Base-by-base conservation (phyloP, 2,797 vertebrate genomes). In the Dallia pectoralis region DNA sequence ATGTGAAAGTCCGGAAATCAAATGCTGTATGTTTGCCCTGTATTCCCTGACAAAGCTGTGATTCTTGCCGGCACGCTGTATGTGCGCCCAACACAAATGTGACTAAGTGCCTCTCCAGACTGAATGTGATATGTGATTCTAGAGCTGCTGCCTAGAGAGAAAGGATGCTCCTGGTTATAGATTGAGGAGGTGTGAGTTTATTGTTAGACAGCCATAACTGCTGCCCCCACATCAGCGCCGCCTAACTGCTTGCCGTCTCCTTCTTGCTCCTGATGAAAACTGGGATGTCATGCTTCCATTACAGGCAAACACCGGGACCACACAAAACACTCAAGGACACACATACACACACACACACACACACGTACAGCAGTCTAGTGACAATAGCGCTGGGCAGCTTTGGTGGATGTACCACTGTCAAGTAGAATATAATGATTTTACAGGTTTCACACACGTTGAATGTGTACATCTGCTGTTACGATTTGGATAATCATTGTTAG, bases 321-420 rank as follows among this genome's bases (percentile, higher is more conserved):
- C 51, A 56, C 51, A 56, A 18, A 18, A n/a, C 18, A 18, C 51
- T 56, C 51, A n/a, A 5, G 14, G 51, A 62, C 27, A 62, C 59
- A 62, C 11, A 22, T 6, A 62, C 27, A 30, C 59, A 62, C 19
- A 30, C 59, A 30, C 59, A 62, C 59, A 61, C 56, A 61, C 73
- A 69, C 69, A 72, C 75, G 75, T 59, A 79, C 63, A 79, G 70
- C 79, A 74, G 69, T 75, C 85, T 85, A 84, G 81, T 80, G 79
- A 87, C 80, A 81, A 85, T 16, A 77, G 74, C 84, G 77, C 82
- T 62, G 78, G 67, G 69, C 75, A 85, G 74, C 53, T 81, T 75
- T 75, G 76, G 83, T 32, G 16, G 29, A 63, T 30, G 29, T 63
- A 32, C 61, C 16, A 44, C 3, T 44, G 40, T 1, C 40, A 44